Evolutionary conservation across 2,888 invertebrate genomes (phyloP).

Genomic region (Gortyna flavago): DNA sequence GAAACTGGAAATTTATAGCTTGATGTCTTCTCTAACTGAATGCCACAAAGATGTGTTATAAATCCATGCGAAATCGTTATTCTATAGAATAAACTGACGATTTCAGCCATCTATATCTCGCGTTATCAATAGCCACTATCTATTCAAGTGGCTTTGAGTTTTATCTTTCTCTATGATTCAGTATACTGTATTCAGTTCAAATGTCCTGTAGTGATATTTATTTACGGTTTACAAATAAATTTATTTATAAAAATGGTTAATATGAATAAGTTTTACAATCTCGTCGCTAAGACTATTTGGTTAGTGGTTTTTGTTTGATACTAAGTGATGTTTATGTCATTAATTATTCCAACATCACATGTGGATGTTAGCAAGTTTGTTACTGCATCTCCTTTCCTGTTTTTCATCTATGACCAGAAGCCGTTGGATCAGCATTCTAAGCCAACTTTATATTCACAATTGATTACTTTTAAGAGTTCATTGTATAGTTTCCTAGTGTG

Average conservation of each 20-base stretch:
- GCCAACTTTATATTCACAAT: no score
- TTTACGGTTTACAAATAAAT: conserved; percentile 44
- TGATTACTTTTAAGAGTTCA: no score
- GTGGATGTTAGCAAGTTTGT: background rate
- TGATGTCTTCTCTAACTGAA: background rate
- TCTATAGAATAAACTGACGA: conserved; percentile 18
- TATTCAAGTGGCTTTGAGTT: conserved; percentile 57
- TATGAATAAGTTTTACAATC: conserved; percentile 69
- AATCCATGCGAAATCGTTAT: conserved; percentile 26
- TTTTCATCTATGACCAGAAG: no score
- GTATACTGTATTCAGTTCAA: conserved; percentile 47
- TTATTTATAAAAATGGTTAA: conserved; percentile 63
- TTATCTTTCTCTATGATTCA: conserved; percentile 58
- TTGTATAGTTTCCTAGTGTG: no score
- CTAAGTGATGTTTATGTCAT: conserved; percentile 4
- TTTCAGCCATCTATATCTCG: conserved; percentile 35
- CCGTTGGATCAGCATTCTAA: no score
- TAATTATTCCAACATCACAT: background rate
- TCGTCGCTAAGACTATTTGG: conserved; percentile 71
- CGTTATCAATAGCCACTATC: conserved; percentile 63
- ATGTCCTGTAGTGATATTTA: conserved; percentile 53
- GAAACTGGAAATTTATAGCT: no score
- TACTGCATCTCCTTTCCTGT: background rate
- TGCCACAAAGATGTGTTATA: conserved; percentile 24
- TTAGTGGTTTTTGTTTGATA: conserved; percentile 49